Evolutionary conservation across 2,888 invertebrate genomes (phyloP), one percentile per base, ranked within the genome.

Genomic region (Athetis lepigone): DNA sequence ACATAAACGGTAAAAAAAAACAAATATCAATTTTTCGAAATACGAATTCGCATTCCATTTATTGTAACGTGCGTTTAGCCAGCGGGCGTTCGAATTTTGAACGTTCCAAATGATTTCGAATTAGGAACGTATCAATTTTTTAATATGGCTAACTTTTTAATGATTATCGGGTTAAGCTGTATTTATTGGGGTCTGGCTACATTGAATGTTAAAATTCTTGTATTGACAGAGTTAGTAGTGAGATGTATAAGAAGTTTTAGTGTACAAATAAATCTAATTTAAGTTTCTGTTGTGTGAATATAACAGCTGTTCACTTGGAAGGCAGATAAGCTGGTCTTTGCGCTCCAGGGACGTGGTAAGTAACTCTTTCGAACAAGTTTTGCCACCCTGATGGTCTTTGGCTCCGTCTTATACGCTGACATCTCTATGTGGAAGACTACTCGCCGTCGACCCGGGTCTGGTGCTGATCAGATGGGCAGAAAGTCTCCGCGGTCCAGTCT

Each of bases 91-190:
- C 69, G 82, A 80, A 83, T 82, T 85, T 85, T 81, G 79, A 80
- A 80, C 77, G 79, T 79, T 85, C 71, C 84, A 88, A 88, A 84
- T 82, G 85, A 85, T 88, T 90, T 86, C 82, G 79, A 86, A 87
- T 88, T 88, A 87, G 79, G 85, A 85, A 90, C 88, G 85, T 88
- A 90, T 90, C 85, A 88, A 84, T 89, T 89, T 89, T 83, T 79
- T 77, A 57, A 75, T 75, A 70, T 72, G n/a, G 78, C 58, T 75
- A 80, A 75, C 75, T 77, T 77, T 79, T 79, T 75, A 72, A 79
- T 72, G 80, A 72, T 72, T 59, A 65, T 46, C 63, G 61, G 63
- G 43, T 51, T 80, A 70, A 78, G 77, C 62, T 69, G 75, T 66
- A 75, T 75, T 74, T 72, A 76, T 73, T 76, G 50, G 40, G 59